Evolutionary conservation across 2,888 invertebrate genomes (phyloP).

Genomic region (Zygogramma bicolorata): DNA sequence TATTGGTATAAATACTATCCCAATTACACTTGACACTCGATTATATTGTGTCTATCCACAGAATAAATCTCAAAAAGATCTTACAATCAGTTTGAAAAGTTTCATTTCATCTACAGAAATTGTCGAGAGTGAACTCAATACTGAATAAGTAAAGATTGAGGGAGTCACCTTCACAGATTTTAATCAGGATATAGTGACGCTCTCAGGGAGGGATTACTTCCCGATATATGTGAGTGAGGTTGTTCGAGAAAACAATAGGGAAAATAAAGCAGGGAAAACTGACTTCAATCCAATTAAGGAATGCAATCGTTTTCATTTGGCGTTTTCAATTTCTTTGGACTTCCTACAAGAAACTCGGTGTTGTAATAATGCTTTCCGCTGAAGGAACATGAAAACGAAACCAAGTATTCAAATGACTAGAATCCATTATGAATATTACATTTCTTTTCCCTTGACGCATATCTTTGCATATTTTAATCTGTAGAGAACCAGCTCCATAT

Average conservation of each 20-base stretch:
- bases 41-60: too few relatives aligned
- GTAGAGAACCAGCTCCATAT: conserved; percentile 15
- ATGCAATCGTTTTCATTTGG: not conserved
- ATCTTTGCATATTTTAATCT: conserved; percentile 29
- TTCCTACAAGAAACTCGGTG: not conserved
- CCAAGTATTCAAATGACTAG: conserved; percentile 27
- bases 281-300: conserved; percentile 2
- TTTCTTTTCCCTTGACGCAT: conserved; percentile 24
- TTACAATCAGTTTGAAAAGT: too few relatives aligned
- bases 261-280: not conserved
- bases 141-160: too few relatives aligned
- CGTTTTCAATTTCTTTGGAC: not conserved
- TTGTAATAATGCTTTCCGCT: not conserved
- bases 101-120: too few relatives aligned
- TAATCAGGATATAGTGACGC: not conserved
- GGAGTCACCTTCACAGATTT: too few relatives aligned
- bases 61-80: too few relatives aligned
- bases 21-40: too few relatives aligned
- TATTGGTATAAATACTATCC: too few relatives aligned
- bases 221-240: conserved; percentile 3
- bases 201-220: not conserved
- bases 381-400: conserved; percentile 28
- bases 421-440: conserved; percentile 33
- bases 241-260: not conserved
- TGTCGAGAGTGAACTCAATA: too few relatives aligned